Conservation (phyloP, 2,888 invertebrate species). For the Diarsia brunnea region DNA sequence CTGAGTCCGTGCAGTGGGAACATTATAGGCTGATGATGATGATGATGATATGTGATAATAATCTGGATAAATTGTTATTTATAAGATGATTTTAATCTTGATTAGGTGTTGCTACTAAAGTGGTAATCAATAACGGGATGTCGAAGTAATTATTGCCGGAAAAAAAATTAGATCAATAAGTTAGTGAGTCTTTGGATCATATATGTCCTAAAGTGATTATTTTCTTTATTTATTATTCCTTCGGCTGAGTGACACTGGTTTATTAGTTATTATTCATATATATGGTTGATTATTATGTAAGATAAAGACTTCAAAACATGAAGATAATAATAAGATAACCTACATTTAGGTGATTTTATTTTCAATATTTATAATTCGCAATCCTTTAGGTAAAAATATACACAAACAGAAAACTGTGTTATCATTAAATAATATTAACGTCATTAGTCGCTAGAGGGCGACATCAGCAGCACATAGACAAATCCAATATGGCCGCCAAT, state of each 20-base stretch:
- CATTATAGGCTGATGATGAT: too few relatives aligned
- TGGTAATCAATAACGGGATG: background rate
- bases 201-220: background rate
- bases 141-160: background rate
- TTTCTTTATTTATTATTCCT: background rate
- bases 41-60: too few relatives aligned
- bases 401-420: conserved; percentile 34
- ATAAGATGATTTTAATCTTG: background rate
- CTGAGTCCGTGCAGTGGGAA: too few relatives aligned
- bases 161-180: background rate
- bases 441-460: conserved; percentile 75
- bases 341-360: conserved; percentile 61
- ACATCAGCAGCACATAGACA: conserved; percentile 64
- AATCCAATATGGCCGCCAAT: conserved; percentile 84
- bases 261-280: conserved; percentile 50
- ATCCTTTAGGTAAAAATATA: conserved; percentile 41
- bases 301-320: conserved; percentile 62
- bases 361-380: conserved; percentile 27
- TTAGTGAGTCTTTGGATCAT: background rate
- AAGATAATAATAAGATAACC: conserved; percentile 69
- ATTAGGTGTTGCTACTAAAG: background rate
- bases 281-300: conserved; percentile 41
- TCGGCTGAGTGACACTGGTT: conserved; percentile 9
- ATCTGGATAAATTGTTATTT: background rate
- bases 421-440: conserved; percentile 37